Evolutionary conservation across 2,113 vertebrate species (phyloP).

Genomic region (Protobothrops flavoviridis): DNA sequence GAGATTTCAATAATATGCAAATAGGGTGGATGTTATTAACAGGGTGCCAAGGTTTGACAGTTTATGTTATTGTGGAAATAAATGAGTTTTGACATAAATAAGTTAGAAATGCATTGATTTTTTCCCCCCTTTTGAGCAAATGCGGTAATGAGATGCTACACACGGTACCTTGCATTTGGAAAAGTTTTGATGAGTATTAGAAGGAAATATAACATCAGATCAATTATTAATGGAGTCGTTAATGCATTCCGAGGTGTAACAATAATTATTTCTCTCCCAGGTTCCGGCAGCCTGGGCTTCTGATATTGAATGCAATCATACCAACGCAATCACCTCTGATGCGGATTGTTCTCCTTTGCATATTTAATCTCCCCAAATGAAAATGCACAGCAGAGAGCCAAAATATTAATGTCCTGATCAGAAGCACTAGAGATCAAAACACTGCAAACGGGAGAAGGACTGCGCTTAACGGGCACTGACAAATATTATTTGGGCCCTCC

Average conservation of each 20-base stretch:
- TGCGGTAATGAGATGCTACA: slow-evolving; percentile 75
- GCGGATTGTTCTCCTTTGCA: slow-evolving; percentile 55
- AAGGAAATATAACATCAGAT: slow-evolving; percentile 70
- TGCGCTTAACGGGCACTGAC: slow-evolving; percentile 40
- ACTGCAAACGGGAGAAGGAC: slow-evolving; percentile 18
- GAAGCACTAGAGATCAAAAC: slow-evolving; percentile 25
- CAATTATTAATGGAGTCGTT: slow-evolving; percentile 79
- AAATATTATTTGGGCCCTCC: slow-evolving; percentile 38
- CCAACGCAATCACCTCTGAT: slow-evolving; percentile 40
- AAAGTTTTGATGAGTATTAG: slow-evolving; percentile 77
- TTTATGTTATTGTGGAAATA: slow-evolving; percentile 83
- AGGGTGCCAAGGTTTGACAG: slow-evolving; percentile 82
- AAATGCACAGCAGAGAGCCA: slow-evolving; percentile 51
- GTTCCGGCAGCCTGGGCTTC: not conserved
- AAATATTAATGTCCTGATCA: slow-evolving; percentile 43
- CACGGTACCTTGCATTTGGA: slow-evolving; percentile 69
- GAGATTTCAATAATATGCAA: slow-evolving; percentile 86
- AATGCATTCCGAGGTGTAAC: slow-evolving; percentile 73
- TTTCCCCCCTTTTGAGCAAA: slow-evolving; percentile 65
- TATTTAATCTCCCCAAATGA: slow-evolving; percentile 68
- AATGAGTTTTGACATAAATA: slow-evolving; percentile 88
- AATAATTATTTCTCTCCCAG: slow-evolving; percentile 69
- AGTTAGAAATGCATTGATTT: slow-evolving; percentile 84
- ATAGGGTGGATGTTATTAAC: slow-evolving; percentile 80
- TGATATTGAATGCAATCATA: not conserved